A percentile compares a stretch with the other conserved stretches of the same genome.
phyloP scores from a whole-genome alignment of 2,797 vertebrate genomes.

The Pseudochromis fuscus region DNA sequence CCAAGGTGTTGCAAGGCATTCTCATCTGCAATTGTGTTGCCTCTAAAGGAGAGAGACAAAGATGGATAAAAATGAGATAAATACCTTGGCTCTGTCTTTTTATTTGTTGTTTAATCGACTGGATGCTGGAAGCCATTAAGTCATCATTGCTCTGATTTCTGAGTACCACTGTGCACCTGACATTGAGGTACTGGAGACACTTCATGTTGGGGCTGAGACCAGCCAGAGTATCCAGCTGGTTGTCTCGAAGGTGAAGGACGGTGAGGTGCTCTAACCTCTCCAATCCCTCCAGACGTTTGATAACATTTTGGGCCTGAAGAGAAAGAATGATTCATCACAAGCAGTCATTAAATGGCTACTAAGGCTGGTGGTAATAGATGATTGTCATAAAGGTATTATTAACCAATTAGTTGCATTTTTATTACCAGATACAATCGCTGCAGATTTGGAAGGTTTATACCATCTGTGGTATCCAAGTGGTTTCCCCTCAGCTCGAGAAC shows the following conservation, averaged over 20 bases:
- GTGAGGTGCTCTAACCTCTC: slow-evolving; percentile 85
- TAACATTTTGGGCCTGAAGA: slow-evolving; percentile 89
- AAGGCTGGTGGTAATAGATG: background rate
- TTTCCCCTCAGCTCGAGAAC: slow-evolving; percentile 92
- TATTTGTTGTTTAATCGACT: background rate
- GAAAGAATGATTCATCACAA: slow-evolving; percentile 1
- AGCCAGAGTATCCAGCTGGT: slow-evolving; percentile 87
- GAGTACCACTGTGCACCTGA: slow-evolving; percentile 60
- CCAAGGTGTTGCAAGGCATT: slow-evolving; percentile 81
- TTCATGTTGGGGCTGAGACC: slow-evolving; percentile 90
- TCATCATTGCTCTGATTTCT: background rate
- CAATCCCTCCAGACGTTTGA: slow-evolving; percentile 88
- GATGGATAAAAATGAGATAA: background rate
- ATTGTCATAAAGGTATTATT: background rate
- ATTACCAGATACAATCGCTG: slow-evolving; percentile 90
- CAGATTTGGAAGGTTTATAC: slow-evolving; percentile 89
- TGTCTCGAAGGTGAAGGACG: slow-evolving; percentile 92
- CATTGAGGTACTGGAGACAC: slow-evolving; percentile 92
- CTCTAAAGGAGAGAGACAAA: slow-evolving; percentile 76
- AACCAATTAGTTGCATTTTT: slow-evolving; percentile 74
- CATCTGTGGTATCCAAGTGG: slow-evolving; percentile 86
- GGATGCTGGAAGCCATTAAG: background rate
- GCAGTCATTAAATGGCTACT: background rate
- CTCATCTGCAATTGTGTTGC: slow-evolving; percentile 84
- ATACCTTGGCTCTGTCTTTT: background rate